Evolutionary conservation across 2,888 invertebrate genomes (phyloP).

Genomic region (Sycophila texana): DNA sequence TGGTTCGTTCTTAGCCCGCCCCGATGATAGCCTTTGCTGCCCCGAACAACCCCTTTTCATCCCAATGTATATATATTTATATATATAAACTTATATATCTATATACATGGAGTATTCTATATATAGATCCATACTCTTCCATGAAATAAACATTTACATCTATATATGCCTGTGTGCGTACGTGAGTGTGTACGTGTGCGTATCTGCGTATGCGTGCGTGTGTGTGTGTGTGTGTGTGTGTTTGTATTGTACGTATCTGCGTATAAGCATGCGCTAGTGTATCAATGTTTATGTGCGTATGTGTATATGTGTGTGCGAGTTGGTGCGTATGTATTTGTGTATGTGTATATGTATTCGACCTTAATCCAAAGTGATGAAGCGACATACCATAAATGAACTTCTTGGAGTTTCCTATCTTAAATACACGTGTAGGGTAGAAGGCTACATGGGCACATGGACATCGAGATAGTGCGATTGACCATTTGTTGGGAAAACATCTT

Average conservation of each 20-base stretch:
- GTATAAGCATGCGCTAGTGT: too few species aligned
- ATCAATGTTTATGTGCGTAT: too few species aligned
- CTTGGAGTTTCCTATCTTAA: background rate
- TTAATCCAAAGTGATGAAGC: slow-evolving; percentile 23
- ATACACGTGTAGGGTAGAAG: background rate
- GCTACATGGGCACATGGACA: background rate
- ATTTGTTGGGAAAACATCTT: slow-evolving; percentile 31
- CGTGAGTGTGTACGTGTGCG: too few species aligned
- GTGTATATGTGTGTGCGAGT: too few species aligned
- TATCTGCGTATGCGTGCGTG: too few species aligned
- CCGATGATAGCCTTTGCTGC: slow-evolving; percentile 4
- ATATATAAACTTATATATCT: background rate
- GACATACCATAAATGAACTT: slow-evolving; percentile 23
- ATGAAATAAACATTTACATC: too few species aligned
- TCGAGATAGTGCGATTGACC: slow-evolving; percentile 21
- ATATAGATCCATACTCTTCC: too few species aligned
- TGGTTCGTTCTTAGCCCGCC: slow-evolving; percentile 16
- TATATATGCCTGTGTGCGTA: too few species aligned
- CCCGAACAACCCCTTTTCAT: too few species aligned
- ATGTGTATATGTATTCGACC: slow-evolving; percentile 22
- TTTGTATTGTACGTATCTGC: too few species aligned
- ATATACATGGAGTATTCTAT: too few species aligned
- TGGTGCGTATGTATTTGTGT: too few species aligned
- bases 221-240: background rate
- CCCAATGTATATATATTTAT: background rate